Evolutionary conservation across 2,888 invertebrate genomes (phyloP).

Genomic region (Lithophane semibrunnea): DNA sequence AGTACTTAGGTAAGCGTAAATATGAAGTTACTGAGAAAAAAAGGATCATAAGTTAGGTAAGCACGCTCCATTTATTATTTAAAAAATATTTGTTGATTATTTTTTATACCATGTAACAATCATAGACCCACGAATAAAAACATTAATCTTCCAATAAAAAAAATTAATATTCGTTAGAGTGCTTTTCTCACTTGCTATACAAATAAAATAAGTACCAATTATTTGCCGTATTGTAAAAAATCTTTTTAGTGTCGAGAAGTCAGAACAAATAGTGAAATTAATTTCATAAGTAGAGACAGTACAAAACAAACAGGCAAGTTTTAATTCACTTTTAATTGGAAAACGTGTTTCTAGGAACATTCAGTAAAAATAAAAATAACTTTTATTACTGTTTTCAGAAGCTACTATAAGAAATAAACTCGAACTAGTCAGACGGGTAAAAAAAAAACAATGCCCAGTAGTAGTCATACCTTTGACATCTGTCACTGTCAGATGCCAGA

Average conservation of each 20-base stretch:
- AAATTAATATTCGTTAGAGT: neutral
- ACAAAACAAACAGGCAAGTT: constrained; percentile 45
- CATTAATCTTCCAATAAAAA: neutral
- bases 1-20: neutral
- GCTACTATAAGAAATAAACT: constrained; percentile 20
- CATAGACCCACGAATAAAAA: neutral
- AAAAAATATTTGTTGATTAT: neutral
- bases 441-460: neutral
- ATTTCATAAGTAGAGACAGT: constrained; percentile 34
- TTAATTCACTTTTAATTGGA: constrained; percentile 69
- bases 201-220: constrained; percentile 33
- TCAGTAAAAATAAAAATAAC: constrained; percentile 41
- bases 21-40: neutral
- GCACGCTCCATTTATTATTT: neutral
- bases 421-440: neutral
- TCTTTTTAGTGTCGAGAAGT: constrained; percentile 31
- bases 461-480: constrained; percentile 27
- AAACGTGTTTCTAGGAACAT: constrained; percentile 64
- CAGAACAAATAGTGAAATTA: constrained; percentile 39
- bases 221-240: neutral
- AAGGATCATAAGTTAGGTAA: neutral
- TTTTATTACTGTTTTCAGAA: constrained; percentile 17
- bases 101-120: neutral
- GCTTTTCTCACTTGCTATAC: neutral
- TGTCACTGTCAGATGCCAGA: neutral